Evolutionary conservation across 2,113 vertebrate genomes (phyloP).

Genomic region (Polypterus senegalus): DNA sequence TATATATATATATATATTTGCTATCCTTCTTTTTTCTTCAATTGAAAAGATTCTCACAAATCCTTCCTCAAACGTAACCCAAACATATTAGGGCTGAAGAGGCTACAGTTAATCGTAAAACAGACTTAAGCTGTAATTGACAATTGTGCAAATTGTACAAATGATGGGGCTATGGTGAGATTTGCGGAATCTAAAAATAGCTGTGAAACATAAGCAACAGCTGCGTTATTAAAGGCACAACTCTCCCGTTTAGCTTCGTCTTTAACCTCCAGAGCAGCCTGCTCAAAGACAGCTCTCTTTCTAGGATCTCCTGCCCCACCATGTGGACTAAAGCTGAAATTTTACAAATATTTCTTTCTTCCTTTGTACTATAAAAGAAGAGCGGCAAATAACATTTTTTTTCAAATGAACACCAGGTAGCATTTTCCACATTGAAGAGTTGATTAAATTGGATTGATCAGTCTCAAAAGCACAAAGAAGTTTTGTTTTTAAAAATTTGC

Average conservation of each 20-base stretch:
- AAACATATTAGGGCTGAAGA: neutral
- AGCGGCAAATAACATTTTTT: no score
- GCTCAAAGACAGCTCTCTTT: slow-evolving; percentile 24
- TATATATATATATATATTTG: no score
- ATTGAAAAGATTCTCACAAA: no score
- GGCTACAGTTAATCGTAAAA: neutral
- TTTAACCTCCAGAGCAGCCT: neutral
- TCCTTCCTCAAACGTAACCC: neutral
- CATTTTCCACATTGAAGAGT: no score
- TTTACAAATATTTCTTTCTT: slow-evolving; percentile 10
- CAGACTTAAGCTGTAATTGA: neutral
- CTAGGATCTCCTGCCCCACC: slow-evolving; percentile 77
- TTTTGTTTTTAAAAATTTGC: no score
- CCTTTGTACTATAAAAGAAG: no score
- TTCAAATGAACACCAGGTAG: no score
- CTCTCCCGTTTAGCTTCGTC: neutral
- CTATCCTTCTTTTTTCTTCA: no score
- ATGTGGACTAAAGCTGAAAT: slow-evolving; percentile 72
- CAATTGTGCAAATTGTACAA: neutral
- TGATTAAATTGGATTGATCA: no score
- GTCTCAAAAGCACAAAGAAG: no score
- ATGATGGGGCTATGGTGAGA: neutral
- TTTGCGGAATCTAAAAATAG: neutral
- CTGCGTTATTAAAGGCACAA: neutral
- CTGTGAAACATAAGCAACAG: neutral